Conservation (phyloP, 2,888 invertebrate genomes). For the Orthonychiurus folsomi region DNA sequence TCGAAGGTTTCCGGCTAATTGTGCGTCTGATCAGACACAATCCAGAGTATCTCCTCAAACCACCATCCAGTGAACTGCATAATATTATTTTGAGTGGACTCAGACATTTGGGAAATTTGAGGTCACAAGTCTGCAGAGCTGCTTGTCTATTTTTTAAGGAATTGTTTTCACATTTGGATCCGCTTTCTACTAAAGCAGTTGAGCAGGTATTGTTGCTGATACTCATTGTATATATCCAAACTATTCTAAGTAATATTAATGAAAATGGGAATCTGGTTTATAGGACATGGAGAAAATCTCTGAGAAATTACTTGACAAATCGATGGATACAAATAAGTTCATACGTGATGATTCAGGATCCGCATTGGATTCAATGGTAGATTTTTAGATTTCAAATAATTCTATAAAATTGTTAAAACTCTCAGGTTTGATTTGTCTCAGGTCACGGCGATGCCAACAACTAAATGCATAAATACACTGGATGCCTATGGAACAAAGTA, state of each 20-base stretch:
- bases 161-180: conserved; percentile 53
- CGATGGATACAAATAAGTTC: conserved; percentile 89
- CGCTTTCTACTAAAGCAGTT: conserved; percentile 51
- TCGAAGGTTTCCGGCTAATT: conserved; percentile 61
- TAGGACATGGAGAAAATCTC: conserved; percentile 76
- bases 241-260: too few species aligned
- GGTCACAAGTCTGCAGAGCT: conserved; percentile 83
- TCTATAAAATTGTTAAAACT: too few species aligned
- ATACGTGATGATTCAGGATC: conserved; percentile 77
- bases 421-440: too few species aligned
- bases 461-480: conserved; percentile 58
- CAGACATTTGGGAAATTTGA: conserved; percentile 72
- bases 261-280: too few species aligned
- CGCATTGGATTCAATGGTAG: conserved; percentile 72
- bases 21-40: conserved; percentile 61
- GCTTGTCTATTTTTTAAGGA: conserved; percentile 76
- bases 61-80: conserved; percentile 56
- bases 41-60: conserved; percentile 46
- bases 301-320: conserved; percentile 69
- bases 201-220: conserved; percentile 43
- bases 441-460: conserved; percentile 59
- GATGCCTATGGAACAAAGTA: conserved; percentile 58
- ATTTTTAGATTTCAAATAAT: too few species aligned
- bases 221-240: too few species aligned
- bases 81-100: conserved; percentile 60